Base-by-base conservation (phyloP, 2,888 invertebrate species). In the Tetheella fluctuosa region DNA sequence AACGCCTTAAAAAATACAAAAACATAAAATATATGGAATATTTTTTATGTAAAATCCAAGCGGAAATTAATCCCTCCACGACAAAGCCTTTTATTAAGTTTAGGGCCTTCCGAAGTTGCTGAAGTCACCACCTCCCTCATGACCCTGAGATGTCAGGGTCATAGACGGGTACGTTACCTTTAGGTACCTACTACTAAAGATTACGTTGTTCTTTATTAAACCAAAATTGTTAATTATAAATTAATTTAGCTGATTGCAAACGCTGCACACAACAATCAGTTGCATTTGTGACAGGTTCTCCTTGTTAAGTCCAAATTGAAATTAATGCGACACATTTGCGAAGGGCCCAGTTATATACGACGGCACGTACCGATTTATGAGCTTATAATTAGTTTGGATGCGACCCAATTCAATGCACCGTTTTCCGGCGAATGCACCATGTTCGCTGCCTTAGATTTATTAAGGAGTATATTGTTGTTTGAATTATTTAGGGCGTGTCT, bases 371-470 rank as follows among this genome's bases (percentile, higher is more conserved):
- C 61, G 74, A 88, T 86, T 85, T 84, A 87, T 78, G 78, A 75
- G 70, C 75, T 74, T 81, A 80, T 86, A 86, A 88, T 88, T 84
- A 85, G 80, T 83, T 84, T 89, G 88, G 89, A 83, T 75, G 67
- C 74, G 76, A 74, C 83, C 88, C 88, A 89, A 88, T 82, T 81
- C 66, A 60, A 62, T 62, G 61, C 60, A 59, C 37, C 52, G 48
- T 53, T 65, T 65, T 68, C 65, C 70, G 62, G 64, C 59, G 60
- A 67, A 74, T 76, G 71, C 68, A 78, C 74, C 72, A 69, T 69
- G 39, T 52, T n/a, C 20, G 20, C 48, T 20, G 20, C 20, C 48
- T 48, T 20, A 20, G 42, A 20, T 48, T 48, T 48, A 48, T 48
- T 48, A 48, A 48, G 48, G 48, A 17, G 48, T 5, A 20, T 17